Conservation (phyloP, 1,140 invertebrate genomes). For the Cylas formicarius region DNA sequence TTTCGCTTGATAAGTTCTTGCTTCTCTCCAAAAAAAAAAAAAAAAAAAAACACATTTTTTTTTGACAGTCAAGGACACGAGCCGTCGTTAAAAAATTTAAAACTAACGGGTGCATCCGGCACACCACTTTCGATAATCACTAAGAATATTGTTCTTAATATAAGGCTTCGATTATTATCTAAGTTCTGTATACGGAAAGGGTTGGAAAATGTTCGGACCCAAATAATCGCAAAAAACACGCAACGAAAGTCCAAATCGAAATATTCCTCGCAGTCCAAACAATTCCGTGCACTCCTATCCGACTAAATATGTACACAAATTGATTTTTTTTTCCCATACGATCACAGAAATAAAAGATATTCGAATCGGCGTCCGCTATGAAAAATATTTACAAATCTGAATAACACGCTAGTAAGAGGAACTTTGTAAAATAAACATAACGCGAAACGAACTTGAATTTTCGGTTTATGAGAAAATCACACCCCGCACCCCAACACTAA, state of each 20-base stretch:
- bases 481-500: not conserved
- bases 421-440: not conserved
- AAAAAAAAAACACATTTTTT: no score
- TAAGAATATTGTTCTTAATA: no score
- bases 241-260: not conserved
- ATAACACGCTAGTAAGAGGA: conserved; percentile 5
- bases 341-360: conserved; percentile 18
- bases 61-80: no score
- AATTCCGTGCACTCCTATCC: not conserved
- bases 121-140: not conserved
- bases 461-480: conserved; percentile 2
- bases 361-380: conserved; percentile 14
- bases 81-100: no score
- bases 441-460: not conserved
- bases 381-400: conserved; percentile 26
- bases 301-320: conserved; percentile 12
- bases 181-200: not conserved
- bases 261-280: conserved; percentile 2
- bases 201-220: conserved; percentile 3
- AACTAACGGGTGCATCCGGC: no score
- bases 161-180: no score
- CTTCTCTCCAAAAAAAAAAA: no score
- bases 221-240: conserved; percentile 1
- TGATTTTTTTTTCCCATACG: conserved; percentile 9
- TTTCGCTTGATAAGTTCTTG: no score